Percentiles rank a stretch among this genome's conserved stretches.
Evolutionary conservation across 1,140 invertebrate genomes (phyloP).

Genomic region (fruit fly (Drosophila melanogaster)): DNA sequence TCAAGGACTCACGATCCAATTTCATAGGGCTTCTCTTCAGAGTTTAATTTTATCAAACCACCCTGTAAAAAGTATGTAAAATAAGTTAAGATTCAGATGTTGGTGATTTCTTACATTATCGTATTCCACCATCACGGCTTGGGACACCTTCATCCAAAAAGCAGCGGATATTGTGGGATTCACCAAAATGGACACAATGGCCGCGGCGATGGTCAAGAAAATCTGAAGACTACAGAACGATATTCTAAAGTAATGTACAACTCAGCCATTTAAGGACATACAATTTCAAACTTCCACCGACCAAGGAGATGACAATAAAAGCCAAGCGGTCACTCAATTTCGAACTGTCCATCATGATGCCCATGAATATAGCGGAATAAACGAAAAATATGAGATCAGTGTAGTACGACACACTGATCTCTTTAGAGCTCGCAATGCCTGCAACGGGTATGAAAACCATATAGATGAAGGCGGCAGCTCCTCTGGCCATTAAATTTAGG

Average conservation of each 20-base stretch:
- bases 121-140: slow-evolving; percentile 37
- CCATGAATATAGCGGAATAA: slow-evolving; percentile 29
- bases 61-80: slow-evolving; percentile 2
- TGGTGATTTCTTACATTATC: slow-evolving; percentile 10
- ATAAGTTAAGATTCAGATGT: no score
- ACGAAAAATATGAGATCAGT: slow-evolving; percentile 40
- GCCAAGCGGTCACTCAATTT: slow-evolving; percentile 41
- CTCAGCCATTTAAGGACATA: not conserved
- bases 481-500: slow-evolving; percentile 50
- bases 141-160: slow-evolving; percentile 57
- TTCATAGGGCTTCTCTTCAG: slow-evolving; percentile 53
- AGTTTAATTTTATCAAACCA: slow-evolving; percentile 14
- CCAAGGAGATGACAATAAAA: not conserved
- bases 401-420: slow-evolving; percentile 28
- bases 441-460: slow-evolving; percentile 39
- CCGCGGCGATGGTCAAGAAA: not conserved
- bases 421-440: slow-evolving; percentile 35
- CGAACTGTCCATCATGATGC: slow-evolving; percentile 53
- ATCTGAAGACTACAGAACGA: slow-evolving; percentile 36
- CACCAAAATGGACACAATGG: not conserved
- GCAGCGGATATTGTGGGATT: slow-evolving; percentile 33
- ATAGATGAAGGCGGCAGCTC: slow-evolving; percentile 52
- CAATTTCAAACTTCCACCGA: slow-evolving; percentile 23
- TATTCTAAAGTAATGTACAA: not conserved
- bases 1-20: slow-evolving; percentile 40